Evolutionary conservation across 2,888 invertebrate species (phyloP), one percentile per base, ranked within the genome.

Genomic region (Scaptomyza reducta): DNA sequence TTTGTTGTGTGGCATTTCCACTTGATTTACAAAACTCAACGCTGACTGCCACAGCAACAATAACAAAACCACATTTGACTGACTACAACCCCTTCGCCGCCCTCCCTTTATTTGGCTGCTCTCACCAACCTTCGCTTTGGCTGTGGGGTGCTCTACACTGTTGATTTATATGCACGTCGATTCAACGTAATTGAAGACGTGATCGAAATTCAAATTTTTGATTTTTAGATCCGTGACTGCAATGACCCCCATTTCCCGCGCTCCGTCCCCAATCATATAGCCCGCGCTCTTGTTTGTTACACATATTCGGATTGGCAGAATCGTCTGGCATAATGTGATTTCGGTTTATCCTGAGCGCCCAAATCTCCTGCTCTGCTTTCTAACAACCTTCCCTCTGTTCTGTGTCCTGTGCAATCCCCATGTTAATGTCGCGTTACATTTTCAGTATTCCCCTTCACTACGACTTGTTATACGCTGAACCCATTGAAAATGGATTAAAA

Each of bases 161-260:
- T 84, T 84, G 84, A 84, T 84, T 84, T 84, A 84, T 84, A 84
- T 84, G 88, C 88, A 84, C 84, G 84, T 75, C 84, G 88, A 84
- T 84, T 83, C 87, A 75, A 84, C 87, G 88, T 84, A 84, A 84
- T 84, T 84, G 84, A 84, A 88, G 84, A 84, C 84, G 84, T 84
- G 84, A 84, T 84, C 84, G 84, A 84, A 84, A 84, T 84, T 88
- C 88, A 84, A 84, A 84, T 84, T 87, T 88, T 84, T 88, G 75
- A 88, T 88, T 84, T 86, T 80, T 87, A 76, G 67, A 67, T 47
- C 64, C 69, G 74, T 77, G 79, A 83, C 80, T 81, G 82, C 66
- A 87, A 65, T 81, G 65, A 60, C 81, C 25, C 13, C 25, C 35
- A 11, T 25, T 10, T 14, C 13, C 2, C n/a, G 14, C 1, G 3